Evolutionary conservation across 1,140 invertebrate species (phyloP).

Genomic region (Drosophila obscura): DNA sequence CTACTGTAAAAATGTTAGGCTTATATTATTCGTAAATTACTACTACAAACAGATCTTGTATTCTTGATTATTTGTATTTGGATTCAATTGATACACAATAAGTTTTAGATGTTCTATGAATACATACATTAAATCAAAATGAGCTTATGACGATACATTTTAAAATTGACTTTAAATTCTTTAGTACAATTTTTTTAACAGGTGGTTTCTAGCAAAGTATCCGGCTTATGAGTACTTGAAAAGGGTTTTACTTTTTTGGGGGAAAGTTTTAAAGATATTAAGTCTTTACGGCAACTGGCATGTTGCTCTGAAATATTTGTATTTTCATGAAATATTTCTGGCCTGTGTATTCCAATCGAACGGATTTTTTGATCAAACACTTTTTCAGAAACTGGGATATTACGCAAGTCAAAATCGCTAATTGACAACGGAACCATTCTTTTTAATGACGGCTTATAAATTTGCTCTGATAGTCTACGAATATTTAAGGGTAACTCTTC

Average conservation of each 20-base stretch:
- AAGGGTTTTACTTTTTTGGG: conserved; percentile 53
- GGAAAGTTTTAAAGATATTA: conserved; percentile 22
- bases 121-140: conserved; percentile 48
- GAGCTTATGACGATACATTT: conserved; percentile 52
- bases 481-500: conserved; percentile 78
- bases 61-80: conserved; percentile 55
- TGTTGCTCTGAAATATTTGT: conserved; percentile 35
- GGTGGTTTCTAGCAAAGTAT: conserved; percentile 76
- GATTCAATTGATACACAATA: conserved; percentile 59
- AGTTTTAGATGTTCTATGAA: conserved; percentile 43
- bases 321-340: conserved; percentile 22
- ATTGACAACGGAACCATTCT: conserved; percentile 40
- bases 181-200: conserved; percentile 69
- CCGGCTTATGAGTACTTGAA: conserved; percentile 57
- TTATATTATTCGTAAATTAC: conserved; percentile 54
- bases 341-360: background rate
- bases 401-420: conserved; percentile 61
- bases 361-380: conserved; percentile 3
- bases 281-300: conserved; percentile 24
- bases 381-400: conserved; percentile 17
- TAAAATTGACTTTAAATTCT: conserved; percentile 51
- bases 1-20: conserved; percentile 67
- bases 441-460: conserved; percentile 43
- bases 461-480: conserved; percentile 76
- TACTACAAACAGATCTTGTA: conserved; percentile 57